Evolutionary conservation across 1,140 invertebrate genomes (phyloP).

Genomic region (Aculops lycopersici): DNA sequence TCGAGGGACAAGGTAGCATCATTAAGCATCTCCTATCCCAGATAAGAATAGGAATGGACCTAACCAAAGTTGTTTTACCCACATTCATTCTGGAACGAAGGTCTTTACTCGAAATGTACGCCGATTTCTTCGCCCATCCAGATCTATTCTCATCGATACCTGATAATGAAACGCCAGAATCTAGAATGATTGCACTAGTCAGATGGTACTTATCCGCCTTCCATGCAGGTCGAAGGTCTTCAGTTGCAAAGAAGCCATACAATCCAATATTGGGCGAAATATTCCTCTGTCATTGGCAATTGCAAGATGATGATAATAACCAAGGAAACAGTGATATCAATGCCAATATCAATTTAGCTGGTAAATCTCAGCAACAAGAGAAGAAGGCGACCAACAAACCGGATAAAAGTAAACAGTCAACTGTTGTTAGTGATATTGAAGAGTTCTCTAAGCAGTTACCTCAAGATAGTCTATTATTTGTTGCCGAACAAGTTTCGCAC

Average conservation of each 20-base stretch:
- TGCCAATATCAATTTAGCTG: no score
- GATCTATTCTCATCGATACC: constrained; percentile 63
- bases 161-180: constrained; percentile 40
- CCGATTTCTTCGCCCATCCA: constrained; percentile 88
- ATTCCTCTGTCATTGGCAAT: constrained; percentile 45
- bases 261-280: constrained; percentile 84
- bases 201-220: constrained; percentile 84
- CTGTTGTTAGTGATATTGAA: no score
- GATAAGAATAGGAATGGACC: constrained; percentile 80
- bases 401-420: no score
- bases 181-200: constrained; percentile 67
- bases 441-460: no score
- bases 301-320: constrained; percentile 1
- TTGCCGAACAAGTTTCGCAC: constrained; percentile 94
- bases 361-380: no score
- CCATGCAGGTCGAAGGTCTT: constrained; percentile 71
- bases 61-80: constrained; percentile 85
- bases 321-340: background rate
- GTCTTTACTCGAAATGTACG: constrained; percentile 84
- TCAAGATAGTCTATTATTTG: constrained; percentile 54
- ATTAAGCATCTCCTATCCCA: constrained; percentile 60
- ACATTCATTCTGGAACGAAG: constrained; percentile 78
- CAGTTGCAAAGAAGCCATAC: constrained; percentile 84
- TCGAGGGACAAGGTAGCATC: constrained; percentile 75
- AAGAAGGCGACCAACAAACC: no score